Percentiles rank a stretch among this genome's conserved stretches.
Evolutionary conservation across 1,140 invertebrate species (phyloP).

Genomic region (Pissodes strobi): DNA sequence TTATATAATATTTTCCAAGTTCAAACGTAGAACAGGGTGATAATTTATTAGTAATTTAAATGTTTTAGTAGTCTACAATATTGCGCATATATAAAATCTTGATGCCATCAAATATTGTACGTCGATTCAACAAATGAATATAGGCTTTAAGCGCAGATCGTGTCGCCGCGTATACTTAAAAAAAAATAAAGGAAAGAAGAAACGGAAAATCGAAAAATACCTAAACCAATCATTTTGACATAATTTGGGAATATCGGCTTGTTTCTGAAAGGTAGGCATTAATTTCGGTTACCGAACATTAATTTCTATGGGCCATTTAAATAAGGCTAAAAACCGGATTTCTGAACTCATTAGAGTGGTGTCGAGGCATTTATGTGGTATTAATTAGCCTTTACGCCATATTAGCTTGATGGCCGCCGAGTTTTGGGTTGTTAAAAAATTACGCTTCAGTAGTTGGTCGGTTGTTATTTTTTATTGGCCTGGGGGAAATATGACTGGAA

Average conservation of each 20-base stretch:
- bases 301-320: constrained; percentile 40
- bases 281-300: constrained; percentile 29
- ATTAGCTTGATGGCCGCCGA: constrained; percentile 22
- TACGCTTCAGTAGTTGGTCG: not conserved
- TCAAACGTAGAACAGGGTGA: too few species aligned
- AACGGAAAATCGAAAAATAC: not conserved
- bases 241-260: constrained; percentile 15
- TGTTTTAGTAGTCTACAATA: too few species aligned
- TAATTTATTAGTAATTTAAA: too few species aligned
- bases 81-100: too few species aligned
- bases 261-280: constrained; percentile 12
- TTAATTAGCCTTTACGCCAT: constrained; percentile 38
- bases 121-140: too few species aligned
- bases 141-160: too few species aligned
- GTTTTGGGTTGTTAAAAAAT: constrained; percentile 12
- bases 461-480: not conserved
- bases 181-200: too few species aligned
- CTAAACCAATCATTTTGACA: constrained; percentile 1
- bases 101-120: too few species aligned
- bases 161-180: too few species aligned
- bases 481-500: not conserved
- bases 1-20: too few species aligned
- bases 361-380: constrained; percentile 39
- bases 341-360: constrained; percentile 41
- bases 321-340: constrained; percentile 42